phyloP scores from a whole-genome alignment of 2,113 vertebrate genomes.

The Megaceryle maxima region DNA sequence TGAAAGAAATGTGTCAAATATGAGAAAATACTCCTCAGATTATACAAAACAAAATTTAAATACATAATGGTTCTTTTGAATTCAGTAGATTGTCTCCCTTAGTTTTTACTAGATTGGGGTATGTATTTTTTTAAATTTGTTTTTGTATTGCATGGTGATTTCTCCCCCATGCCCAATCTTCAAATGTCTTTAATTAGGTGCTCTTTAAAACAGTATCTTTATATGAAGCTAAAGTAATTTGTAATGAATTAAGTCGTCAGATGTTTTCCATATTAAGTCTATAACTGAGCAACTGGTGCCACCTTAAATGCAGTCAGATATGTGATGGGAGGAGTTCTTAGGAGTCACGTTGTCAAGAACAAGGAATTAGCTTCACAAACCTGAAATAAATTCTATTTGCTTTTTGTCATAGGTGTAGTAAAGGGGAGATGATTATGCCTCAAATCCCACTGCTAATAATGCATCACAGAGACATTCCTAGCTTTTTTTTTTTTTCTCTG shows the following conservation, averaged over 20 bases:
- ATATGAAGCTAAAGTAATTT: not conserved
- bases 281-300: not conserved
- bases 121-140: not conserved
- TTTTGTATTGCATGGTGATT: not conserved
- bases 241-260: not conserved
- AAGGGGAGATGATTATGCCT: not conserved
- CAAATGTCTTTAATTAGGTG: not conserved
- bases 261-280: not conserved
- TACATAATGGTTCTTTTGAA: not conserved
- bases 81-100: not conserved
- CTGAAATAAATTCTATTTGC: not conserved
- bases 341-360: not conserved
- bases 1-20: not conserved
- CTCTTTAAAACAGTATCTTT: not conserved
- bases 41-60: not conserved
- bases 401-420: not conserved
- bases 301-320: not conserved
- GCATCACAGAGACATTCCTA: not conserved
- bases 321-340: not conserved
- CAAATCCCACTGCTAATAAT: not conserved
- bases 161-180: fast-evolving
- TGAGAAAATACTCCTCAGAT: not conserved
- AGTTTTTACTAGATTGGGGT: not conserved
- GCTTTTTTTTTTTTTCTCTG: too few relatives aligned
- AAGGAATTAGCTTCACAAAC: not conserved